A percentile compares a stretch with the other conserved stretches of the same genome.
These are phyloP conservation scores for Eublepharis macularius DNA, from an alignment of 2,113 vertebrate genomes.

Conservation along the genomic window DNA sequence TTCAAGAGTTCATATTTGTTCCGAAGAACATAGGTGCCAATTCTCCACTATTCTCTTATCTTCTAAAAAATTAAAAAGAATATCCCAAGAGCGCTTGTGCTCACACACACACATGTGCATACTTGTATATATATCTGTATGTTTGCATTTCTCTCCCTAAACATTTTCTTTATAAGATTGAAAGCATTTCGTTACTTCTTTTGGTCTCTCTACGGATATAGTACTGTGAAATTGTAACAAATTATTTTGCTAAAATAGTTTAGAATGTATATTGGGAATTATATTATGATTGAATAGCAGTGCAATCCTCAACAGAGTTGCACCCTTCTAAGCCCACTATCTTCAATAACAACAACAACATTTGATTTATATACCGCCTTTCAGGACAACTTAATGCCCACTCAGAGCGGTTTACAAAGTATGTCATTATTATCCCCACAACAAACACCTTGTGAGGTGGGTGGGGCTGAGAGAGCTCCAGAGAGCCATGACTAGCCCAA, in stretches of 20 bases:
- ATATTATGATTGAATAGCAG: background rate
- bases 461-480: no score
- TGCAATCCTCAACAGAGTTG: no score
- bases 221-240: slow-evolving; percentile 50
- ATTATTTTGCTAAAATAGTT: slow-evolving; percentile 51
- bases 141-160: slow-evolving; percentile 20
- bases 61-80: slow-evolving; percentile 31
- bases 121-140: slow-evolving; percentile 23
- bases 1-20: slow-evolving; percentile 49
- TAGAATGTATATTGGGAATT: slow-evolving; percentile 43
- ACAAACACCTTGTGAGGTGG: no score
- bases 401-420: no score
- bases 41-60: slow-evolving; percentile 39
- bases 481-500: no score
- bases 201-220: slow-evolving; percentile 55
- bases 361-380: no score
- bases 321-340: no score
- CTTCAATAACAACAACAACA: no score
- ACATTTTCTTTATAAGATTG: slow-evolving; percentile 14
- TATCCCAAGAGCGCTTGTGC: slow-evolving; percentile 1
- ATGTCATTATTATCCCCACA: no score
- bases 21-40: slow-evolving; percentile 54
- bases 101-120: slow-evolving; percentile 38
- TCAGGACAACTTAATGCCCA: no score
- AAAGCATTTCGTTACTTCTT: slow-evolving; percentile 27